Percentiles rank a stretch among this genome's conserved stretches.
phyloP scores from a whole-genome alignment of 2,888 invertebrate species.

The Abrostola tripartita region DNA sequence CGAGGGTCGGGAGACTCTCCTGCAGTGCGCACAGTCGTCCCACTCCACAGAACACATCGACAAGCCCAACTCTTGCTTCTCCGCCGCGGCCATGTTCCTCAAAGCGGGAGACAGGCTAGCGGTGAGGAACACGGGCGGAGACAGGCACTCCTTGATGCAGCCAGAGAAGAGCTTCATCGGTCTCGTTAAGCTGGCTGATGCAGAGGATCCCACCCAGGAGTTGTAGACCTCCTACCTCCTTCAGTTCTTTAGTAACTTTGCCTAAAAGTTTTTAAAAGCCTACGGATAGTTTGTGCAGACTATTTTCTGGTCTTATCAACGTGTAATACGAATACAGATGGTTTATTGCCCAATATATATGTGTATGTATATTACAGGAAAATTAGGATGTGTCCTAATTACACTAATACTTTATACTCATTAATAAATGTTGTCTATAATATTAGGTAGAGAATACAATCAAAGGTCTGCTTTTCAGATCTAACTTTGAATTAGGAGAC shows the following conservation, averaged over 20 bases:
- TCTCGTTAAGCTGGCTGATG: conserved; percentile 91
- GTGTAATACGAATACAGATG: neutral
- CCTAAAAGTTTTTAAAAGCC: conserved; percentile 11
- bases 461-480: neutral
- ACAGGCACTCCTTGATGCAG: conserved; percentile 91
- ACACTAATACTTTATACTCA: neutral
- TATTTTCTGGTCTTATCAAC: conserved; percentile 16
- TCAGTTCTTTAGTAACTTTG: conserved; percentile 20
- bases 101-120: conserved; percentile 90
- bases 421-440: neutral
- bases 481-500: neutral
- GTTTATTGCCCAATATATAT: conserved; percentile 3
- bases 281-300: conserved; percentile 16
- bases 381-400: neutral
- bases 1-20: conserved; percentile 88
- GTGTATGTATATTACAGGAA: conserved; percentile 13
- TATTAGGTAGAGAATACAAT: conserved; percentile 2
- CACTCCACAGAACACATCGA: conserved; percentile 85
- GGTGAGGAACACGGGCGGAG: conserved; percentile 91
- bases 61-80: conserved; percentile 93
- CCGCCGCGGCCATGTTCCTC: conserved; percentile 90
- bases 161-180: conserved; percentile 95
- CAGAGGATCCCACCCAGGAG: conserved; percentile 77
- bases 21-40: conserved; percentile 92
- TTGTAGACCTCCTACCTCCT: conserved; percentile 59